phyloP scores from a whole-genome alignment of 2,797 vertebrate species.

The Euphonia xanthogaster region DNA sequence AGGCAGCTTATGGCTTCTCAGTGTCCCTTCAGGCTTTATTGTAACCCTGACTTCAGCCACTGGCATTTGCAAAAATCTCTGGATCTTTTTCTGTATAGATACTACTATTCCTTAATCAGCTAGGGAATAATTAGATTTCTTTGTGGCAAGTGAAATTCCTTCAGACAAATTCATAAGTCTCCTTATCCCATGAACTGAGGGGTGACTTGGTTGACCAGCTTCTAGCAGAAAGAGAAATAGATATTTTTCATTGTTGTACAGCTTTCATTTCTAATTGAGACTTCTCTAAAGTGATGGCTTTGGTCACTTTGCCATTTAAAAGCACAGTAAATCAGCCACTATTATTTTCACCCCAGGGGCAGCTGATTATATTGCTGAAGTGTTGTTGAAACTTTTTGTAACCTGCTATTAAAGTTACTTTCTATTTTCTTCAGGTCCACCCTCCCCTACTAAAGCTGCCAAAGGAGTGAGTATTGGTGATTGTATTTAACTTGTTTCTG shows the following conservation, averaged over 20 bases:
- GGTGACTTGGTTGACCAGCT: not conserved
- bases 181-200: not conserved
- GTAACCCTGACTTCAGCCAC: not conserved
- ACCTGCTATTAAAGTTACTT: not conserved
- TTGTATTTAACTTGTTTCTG: not conserved
- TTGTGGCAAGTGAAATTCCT: not conserved
- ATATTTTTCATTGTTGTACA: not conserved
- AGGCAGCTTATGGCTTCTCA: not conserved
- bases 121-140: not conserved
- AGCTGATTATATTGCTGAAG: not conserved
- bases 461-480: slow-evolving; percentile 74
- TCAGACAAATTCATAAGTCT: not conserved
- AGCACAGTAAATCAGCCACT: not conserved
- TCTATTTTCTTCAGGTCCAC: slow-evolving; percentile 82
- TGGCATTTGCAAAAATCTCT: not conserved
- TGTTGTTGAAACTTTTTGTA: not conserved
- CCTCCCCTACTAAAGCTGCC: slow-evolving; percentile 90
- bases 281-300: not conserved
- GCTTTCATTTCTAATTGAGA: not conserved
- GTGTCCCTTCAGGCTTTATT: not conserved
- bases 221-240: not conserved
- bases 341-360: not conserved
- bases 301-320: not conserved
- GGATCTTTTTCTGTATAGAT: not conserved
- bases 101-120: not conserved